Conservation (phyloP, 2,888 invertebrate species). For the Sericinus montela region DNA sequence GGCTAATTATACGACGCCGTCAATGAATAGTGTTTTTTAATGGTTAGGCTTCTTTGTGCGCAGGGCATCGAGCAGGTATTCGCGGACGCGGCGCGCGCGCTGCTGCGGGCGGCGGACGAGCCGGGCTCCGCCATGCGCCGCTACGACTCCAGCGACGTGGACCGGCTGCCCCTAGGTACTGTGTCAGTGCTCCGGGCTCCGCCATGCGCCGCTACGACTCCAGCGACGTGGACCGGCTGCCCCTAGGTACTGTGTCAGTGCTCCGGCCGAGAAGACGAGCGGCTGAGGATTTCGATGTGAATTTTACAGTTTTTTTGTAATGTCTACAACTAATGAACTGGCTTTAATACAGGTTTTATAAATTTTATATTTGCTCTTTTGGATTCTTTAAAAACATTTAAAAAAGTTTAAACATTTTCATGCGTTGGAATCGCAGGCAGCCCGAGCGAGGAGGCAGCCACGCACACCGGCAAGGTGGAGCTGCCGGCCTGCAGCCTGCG, state of each 20-base stretch:
- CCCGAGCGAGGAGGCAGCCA: constrained; percentile 78
- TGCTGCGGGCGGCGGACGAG: constrained; percentile 78
- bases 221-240: constrained; percentile 52
- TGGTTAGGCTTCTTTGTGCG: neutral
- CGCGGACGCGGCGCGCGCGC: constrained; percentile 80
- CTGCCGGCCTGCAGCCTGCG: constrained; percentile 81
- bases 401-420: no score
- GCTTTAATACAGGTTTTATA: no score
- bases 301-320: no score
- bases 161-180: constrained; percentile 56
- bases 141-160: constrained; percentile 77
- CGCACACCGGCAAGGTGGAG: constrained; percentile 82
- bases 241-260: constrained; percentile 50
- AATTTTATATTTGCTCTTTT: no score
- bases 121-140: constrained; percentile 75
- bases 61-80: constrained; percentile 88
- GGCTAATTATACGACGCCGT: no score
- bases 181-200: constrained; percentile 52
- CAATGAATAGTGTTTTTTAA: no score
- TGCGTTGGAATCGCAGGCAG: no score
- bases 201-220: constrained; percentile 81
- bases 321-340: no score
- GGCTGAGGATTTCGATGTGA: no score
- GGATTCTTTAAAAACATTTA: no score
- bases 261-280: no score